A percentile compares a stretch with the other conserved stretches of the same genome.
Evolutionary conservation across 2,888 invertebrate species (phyloP).

Genomic region (Desoria tigrina): DNA sequence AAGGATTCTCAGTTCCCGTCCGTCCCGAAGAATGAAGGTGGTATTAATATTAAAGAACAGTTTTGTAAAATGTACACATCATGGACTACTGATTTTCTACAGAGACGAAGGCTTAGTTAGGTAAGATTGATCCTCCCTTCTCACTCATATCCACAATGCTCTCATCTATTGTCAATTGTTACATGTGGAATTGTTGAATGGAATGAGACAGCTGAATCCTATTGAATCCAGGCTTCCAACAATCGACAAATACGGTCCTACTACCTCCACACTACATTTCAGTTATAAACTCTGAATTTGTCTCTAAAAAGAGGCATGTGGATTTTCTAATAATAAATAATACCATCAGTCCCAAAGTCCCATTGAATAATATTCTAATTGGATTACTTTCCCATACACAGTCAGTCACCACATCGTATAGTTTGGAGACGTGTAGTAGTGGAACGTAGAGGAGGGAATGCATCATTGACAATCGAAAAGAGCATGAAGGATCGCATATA

Average conservation of each 20-base stretch:
- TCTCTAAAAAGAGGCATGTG: constrained; percentile 2
- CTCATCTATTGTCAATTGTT: constrained; percentile 16
- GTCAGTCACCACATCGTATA: background rate
- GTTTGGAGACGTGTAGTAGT: background rate
- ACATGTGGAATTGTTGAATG: constrained; percentile 26
- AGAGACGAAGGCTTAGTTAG: constrained; percentile 7
- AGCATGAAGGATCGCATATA: constrained; percentile 1
- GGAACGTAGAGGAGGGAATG: background rate
- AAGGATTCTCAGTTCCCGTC: too few relatives aligned
- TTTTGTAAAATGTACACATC: constrained; percentile 6
- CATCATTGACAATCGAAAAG: constrained; percentile 5
- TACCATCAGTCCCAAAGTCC: background rate
- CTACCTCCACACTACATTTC: background rate
- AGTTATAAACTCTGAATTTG: constrained; percentile 4
- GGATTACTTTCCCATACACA: constrained; percentile 33
- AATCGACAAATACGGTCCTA: background rate
- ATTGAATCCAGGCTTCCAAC: constrained; percentile 9
- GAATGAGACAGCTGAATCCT: constrained; percentile 46
- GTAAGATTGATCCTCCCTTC: constrained; percentile 14
- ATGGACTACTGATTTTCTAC: constrained; percentile 8
- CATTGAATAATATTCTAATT: constrained; percentile 41
- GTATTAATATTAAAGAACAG: background rate
- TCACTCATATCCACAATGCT: constrained; percentile 9
- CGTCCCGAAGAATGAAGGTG: constrained; percentile 2
- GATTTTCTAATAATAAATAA: constrained; percentile 1